A percentile compares a stretch with the other conserved stretches of the same genome.
These are phyloP conservation scores for Tineola bisselliella DNA, from an alignment of 2,888 invertebrate genomes.

Conservation along the genomic window DNA sequence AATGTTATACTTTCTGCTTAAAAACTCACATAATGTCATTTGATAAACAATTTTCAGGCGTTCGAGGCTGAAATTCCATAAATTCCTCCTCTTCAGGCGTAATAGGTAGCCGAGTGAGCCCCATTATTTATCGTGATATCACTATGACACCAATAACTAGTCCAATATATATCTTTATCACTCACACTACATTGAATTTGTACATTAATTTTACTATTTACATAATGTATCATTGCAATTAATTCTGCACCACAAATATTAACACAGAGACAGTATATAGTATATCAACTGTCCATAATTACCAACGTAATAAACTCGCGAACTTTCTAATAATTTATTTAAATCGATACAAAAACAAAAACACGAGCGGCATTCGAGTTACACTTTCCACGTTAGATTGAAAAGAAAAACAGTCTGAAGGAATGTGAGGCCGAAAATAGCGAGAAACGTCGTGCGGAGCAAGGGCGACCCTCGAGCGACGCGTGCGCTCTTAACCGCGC, in stretches of 20 bases:
- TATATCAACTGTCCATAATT: too few species aligned
- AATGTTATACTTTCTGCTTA: background rate
- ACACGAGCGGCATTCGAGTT: constrained; percentile 37
- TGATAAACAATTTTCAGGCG: constrained; percentile 22
- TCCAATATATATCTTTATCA: constrained; percentile 22
- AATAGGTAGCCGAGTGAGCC: constrained; percentile 50
- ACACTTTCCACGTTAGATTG: constrained; percentile 62
- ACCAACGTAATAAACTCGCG: background rate
- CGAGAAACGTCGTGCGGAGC: constrained; percentile 56
- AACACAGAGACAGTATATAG: too few species aligned
- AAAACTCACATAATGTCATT: constrained; percentile 24
- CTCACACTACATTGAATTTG: background rate
- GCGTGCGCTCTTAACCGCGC: constrained; percentile 22
- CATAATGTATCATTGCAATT: background rate
- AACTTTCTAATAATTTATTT: constrained; percentile 21
- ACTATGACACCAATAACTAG: constrained; percentile 36
- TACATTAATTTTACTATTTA: background rate
- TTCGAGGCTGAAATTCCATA: constrained; percentile 17
- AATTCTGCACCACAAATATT: background rate
- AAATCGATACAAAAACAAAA: constrained; percentile 45
- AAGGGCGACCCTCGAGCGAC: constrained; percentile 56
- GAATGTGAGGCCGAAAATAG: constrained; percentile 66
- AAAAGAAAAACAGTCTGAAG: constrained; percentile 53
- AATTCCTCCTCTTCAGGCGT: constrained; percentile 50
- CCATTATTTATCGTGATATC: constrained; percentile 34